Conservation (phyloP, 2,113 vertebrate species). For the Struthio camelus region DNA sequence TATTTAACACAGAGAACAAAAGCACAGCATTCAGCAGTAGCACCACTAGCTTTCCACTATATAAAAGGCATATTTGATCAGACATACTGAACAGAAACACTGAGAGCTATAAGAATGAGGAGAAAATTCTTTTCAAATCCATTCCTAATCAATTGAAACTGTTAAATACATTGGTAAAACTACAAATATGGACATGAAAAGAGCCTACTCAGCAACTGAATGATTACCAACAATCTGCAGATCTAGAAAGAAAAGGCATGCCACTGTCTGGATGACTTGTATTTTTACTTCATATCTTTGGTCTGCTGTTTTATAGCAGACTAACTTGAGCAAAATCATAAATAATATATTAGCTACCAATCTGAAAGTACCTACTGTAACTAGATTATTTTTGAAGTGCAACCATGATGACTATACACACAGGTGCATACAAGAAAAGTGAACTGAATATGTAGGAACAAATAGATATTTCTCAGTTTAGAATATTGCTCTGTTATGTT, state of each 20-base stretch:
- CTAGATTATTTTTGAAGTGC: background rate
- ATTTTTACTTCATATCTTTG: background rate
- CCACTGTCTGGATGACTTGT: background rate
- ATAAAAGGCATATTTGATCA: background rate
- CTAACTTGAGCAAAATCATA: background rate
- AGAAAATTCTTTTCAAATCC: background rate
- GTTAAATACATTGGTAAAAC: background rate
- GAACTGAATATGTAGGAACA: background rate
- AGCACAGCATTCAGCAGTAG: background rate
- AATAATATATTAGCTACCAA: background rate
- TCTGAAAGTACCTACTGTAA: background rate
- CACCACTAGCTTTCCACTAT: background rate
- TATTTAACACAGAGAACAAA: slow-evolving; percentile 34
- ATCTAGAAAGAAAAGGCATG: background rate
- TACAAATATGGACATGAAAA: background rate
- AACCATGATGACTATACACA: background rate
- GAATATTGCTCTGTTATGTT: background rate
- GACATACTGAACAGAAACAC: background rate
- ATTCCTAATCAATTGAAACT: background rate
- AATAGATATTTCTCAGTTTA: background rate
- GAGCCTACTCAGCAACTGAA: background rate
- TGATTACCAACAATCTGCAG: background rate
- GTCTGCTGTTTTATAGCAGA: background rate
- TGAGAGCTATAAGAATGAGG: background rate
- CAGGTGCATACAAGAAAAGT: background rate